These are phyloP conservation scores for Sinelater perroti DNA, from an alignment of 2,888 invertebrate species.

Conservation along the genomic window DNA sequence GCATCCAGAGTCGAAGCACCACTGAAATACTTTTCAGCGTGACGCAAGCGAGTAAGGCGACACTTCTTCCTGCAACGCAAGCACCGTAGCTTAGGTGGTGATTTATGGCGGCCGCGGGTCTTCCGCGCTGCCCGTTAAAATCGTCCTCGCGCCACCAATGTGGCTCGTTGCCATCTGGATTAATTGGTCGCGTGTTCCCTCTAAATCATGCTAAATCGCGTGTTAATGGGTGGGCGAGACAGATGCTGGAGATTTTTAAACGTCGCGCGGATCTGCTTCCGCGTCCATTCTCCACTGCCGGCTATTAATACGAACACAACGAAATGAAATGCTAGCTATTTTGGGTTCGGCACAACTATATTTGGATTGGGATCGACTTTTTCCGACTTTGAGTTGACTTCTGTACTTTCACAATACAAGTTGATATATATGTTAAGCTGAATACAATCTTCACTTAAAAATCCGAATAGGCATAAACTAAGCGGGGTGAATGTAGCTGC, in stretches of 20 bases:
- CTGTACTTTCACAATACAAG: no score
- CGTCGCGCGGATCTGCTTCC: neutral
- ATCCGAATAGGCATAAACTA: no score
- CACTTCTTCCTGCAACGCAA: constrained; percentile 12
- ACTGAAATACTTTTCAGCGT: constrained; percentile 4
- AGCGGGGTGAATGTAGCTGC: no score
- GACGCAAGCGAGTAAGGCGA: constrained; percentile 10
- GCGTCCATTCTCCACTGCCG: no score
- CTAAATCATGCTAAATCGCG: constrained; percentile 5
- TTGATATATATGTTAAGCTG: no score
- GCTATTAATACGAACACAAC: no score
- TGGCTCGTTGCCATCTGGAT: constrained; percentile 12
- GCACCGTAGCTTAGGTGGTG: constrained; percentile 4
- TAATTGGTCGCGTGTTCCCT: constrained; percentile 7
- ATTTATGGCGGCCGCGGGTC: constrained; percentile 6
- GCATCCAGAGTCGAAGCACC: no score
- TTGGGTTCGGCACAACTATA: no score
- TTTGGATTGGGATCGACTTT: no score
- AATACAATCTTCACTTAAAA: no score
- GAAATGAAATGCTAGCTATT: no score
- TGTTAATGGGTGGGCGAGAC: constrained; percentile 1
- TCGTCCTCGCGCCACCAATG: neutral
- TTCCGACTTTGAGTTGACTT: no score
- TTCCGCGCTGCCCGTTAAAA: constrained; percentile 8
- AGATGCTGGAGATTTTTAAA: neutral